phyloP scores from a whole-genome alignment of 2,888 invertebrate species.

The Aleiodes alternator region DNA sequence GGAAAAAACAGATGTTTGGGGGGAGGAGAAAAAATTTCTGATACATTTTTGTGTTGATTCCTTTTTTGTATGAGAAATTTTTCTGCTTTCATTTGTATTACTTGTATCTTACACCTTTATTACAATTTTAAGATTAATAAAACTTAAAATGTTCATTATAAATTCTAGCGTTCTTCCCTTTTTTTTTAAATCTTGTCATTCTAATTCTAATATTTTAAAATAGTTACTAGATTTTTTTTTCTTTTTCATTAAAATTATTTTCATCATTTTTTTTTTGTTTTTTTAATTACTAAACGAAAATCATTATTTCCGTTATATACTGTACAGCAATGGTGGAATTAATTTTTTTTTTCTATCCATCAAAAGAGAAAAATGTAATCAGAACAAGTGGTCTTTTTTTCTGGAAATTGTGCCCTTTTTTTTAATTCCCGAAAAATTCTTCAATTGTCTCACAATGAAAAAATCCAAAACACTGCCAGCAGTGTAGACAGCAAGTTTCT shows the following conservation, averaged over 20 bases:
- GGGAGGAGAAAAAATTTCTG: slow-evolving; percentile 25
- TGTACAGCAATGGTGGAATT: background rate
- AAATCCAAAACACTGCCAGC: slow-evolving; percentile 66
- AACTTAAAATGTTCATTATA: slow-evolving; percentile 37
- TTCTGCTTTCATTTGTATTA: slow-evolving; percentile 9
- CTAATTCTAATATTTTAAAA: slow-evolving; percentile 19
- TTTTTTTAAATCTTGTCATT: background rate
- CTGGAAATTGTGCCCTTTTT: slow-evolving; percentile 23
- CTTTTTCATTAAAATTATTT: background rate
- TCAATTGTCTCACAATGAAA: slow-evolving; percentile 17
- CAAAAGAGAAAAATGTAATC: slow-evolving; percentile 13
- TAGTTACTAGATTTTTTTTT: slow-evolving; percentile 8
- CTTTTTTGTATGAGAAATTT: slow-evolving; percentile 24
- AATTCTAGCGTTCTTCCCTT: slow-evolving; percentile 8
- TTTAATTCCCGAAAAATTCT: background rate
- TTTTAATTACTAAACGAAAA: background rate
- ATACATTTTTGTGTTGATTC: slow-evolving; percentile 9
- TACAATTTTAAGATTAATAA: slow-evolving; percentile 29
- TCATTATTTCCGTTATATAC: too few species aligned
- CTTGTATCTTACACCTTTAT: slow-evolving; percentile 34
- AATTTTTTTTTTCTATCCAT: slow-evolving; percentile 30
- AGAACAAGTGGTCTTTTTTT: too few species aligned
- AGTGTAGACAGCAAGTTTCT: slow-evolving; percentile 60
- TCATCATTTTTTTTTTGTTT: slow-evolving; percentile 14
- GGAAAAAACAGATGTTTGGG: background rate